Conservation (phyloP, 2,797 vertebrate genomes). For the Avahi laniger region DNA sequence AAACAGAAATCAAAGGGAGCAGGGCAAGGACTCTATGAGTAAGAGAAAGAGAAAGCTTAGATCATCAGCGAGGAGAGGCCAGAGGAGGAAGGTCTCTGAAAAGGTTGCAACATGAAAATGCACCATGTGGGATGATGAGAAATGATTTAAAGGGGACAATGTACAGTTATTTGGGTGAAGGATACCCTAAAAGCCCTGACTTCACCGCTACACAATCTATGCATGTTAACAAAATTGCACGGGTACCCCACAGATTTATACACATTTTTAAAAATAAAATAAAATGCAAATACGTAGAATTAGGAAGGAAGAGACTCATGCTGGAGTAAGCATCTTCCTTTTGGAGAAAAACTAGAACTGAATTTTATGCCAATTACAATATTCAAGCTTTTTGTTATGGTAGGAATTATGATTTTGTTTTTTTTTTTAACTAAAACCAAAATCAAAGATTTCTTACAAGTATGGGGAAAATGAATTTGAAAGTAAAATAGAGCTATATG, state of each 20-base stretch:
- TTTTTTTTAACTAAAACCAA: constrained; percentile 11
- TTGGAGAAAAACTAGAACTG: constrained; percentile 28
- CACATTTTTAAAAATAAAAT: neutral
- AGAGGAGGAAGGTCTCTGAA: neutral
- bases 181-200: neutral
- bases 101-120: neutral
- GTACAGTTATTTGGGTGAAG: neutral
- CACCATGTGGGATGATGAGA: neutral
- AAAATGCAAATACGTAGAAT: constrained; percentile 47
- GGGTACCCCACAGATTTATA: too few species aligned
- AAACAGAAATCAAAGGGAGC: neutral
- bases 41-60: neutral
- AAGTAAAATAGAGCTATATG: neutral
- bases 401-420: neutral
- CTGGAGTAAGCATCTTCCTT: constrained; percentile 28
- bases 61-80: too few species aligned
- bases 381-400: neutral
- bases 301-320: neutral
- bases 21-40: neutral
- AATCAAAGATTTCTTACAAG: constrained; percentile 8
- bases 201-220: neutral
- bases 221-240: neutral
- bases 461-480: neutral
- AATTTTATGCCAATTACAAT: constrained; percentile 24
- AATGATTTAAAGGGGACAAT: neutral